Percentiles rank a stretch among this genome's conserved stretches.
These are phyloP conservation scores for Gallinago undulata DNA, from an alignment of 2,113 vertebrate genomes.

Conservation along the genomic window DNA sequence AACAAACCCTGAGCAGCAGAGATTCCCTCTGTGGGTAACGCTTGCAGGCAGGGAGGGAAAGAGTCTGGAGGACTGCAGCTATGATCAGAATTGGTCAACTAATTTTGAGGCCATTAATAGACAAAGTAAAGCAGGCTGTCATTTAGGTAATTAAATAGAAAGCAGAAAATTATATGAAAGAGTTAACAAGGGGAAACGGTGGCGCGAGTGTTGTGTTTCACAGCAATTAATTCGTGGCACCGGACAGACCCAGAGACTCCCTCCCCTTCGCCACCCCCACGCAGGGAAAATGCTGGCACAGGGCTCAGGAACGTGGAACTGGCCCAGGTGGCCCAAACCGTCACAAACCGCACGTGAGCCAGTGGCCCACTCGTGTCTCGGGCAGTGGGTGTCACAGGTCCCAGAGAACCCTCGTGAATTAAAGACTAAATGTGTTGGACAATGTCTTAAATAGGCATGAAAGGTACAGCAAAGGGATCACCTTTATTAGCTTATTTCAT, in stretches of 20 bases:
- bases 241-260: not conserved
- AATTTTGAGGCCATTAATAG: not conserved
- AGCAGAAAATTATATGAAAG: not conserved
- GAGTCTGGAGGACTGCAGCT: not conserved
- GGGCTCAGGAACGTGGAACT: accelerated
- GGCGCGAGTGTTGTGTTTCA: not conserved
- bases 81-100: not conserved
- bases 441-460: not conserved
- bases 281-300: not conserved
- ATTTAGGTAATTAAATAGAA: not conserved
- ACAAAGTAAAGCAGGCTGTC: not conserved
- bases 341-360: accelerated
- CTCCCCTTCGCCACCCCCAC: not conserved
- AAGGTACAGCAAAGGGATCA: not conserved
- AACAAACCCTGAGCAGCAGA: not conserved
- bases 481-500: not conserved
- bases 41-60: accelerated
- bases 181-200: not conserved
- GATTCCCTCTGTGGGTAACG: not conserved
- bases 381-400: accelerated
- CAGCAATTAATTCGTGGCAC: not conserved
- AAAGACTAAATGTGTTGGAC: not conserved
- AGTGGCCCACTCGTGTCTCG: not conserved
- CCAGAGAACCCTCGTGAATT: not conserved
- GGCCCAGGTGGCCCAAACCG: not conserved